phyloP scores from a whole-genome alignment of 1,140 invertebrate genomes.

The Megathymus violae region DNA sequence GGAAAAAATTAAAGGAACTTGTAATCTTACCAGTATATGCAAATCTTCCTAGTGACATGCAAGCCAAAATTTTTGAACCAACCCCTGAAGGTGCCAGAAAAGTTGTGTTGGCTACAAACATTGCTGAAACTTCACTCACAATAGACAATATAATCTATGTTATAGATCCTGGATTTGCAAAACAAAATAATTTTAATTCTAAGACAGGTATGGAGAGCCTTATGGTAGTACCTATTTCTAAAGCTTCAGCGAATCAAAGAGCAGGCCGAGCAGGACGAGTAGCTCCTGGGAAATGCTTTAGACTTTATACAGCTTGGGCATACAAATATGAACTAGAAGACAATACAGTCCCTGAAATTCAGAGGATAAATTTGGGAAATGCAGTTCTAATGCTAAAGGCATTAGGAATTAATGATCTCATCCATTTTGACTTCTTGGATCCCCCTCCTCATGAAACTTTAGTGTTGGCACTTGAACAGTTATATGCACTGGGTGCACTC shows the following conservation, averaged over 20 bases:
- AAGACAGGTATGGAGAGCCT: slow-evolving; percentile 99
- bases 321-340: slow-evolving; percentile 99
- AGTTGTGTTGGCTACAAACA: slow-evolving; percentile 99
- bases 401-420: slow-evolving; percentile 97
- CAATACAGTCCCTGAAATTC: slow-evolving; percentile 98
- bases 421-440: slow-evolving; percentile 99
- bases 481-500: slow-evolving; percentile 98
- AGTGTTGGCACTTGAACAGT: slow-evolving; percentile 97
- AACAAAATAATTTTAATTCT: slow-evolving; percentile 99
- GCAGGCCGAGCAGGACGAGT: slow-evolving; percentile 96
- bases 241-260: slow-evolving; percentile 97
- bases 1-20: slow-evolving; percentile 96
- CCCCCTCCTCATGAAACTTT: slow-evolving; percentile 98
- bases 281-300: slow-evolving; percentile 98
- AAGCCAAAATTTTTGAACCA: slow-evolving; percentile 98
- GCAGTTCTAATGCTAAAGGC: slow-evolving; percentile 98
- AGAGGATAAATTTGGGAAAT: slow-evolving; percentile 98
- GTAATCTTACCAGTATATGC: slow-evolving; percentile 98
- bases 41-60: slow-evolving; percentile 99
- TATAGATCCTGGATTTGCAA: slow-evolving; percentile 99
- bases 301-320: slow-evolving; percentile 98
- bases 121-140: slow-evolving; percentile 99
- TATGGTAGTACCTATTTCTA: slow-evolving; percentile 98
- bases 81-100: slow-evolving; percentile 97
- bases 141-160: slow-evolving; percentile 99